phyloP scores from a whole-genome alignment of 2,797 vertebrate genomes.

The Chloroceryle amazona region DNA sequence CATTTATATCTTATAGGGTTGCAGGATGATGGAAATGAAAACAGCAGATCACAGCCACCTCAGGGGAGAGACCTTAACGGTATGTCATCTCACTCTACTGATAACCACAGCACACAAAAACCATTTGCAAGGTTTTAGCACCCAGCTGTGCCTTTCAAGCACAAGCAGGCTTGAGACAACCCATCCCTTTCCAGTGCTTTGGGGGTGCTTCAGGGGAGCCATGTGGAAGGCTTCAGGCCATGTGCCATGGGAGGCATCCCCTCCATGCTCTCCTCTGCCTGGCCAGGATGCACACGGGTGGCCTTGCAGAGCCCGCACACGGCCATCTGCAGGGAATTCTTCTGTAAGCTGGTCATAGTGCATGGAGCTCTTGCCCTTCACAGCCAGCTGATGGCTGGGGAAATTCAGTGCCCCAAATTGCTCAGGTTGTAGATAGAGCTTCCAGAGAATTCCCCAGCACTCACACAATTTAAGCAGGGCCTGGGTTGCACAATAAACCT shows the following conservation, averaged over 20 bases:
- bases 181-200: fast-evolving
- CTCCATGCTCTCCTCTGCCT: fast-evolving
- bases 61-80: conserved; percentile 27
- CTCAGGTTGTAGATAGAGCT: background rate
- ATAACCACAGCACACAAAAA: background rate
- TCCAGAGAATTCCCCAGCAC: background rate
- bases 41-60: conserved; percentile 48
- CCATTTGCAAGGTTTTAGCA: background rate
- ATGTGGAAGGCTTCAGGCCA: fast-evolving
- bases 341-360: background rate
- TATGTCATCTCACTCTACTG: background rate
- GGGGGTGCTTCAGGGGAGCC: background rate
- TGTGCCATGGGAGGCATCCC: background rate
- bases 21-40: conserved; percentile 57
- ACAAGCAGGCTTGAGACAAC: background rate
- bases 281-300: background rate
- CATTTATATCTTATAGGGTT: background rate
- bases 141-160: fast-evolving
- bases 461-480: background rate
- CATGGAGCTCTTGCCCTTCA: background rate
- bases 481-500: background rate
- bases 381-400: background rate
- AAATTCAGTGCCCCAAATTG: background rate
- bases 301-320: fast-evolving
- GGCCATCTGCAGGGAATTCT: background rate